Conservation (phyloP, 2,113 vertebrate species). For the Phocoena phocoena region DNA sequence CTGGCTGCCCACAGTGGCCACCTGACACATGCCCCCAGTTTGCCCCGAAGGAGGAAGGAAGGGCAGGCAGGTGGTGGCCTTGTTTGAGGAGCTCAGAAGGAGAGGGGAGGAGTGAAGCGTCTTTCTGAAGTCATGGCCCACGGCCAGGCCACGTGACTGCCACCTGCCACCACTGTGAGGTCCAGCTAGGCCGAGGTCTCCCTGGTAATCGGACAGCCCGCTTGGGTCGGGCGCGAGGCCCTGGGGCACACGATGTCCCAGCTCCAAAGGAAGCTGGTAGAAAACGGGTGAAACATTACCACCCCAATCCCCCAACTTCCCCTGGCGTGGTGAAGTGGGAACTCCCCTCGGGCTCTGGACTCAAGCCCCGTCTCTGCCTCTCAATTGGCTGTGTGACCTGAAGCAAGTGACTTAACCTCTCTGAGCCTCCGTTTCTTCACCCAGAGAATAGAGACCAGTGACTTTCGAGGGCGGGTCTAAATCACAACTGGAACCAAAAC, state of each 20-base stretch:
- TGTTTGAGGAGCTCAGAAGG: neutral
- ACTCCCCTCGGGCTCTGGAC: neutral
- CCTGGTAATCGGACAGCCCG: fast-evolving
- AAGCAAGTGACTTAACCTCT: neutral
- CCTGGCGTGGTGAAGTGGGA: fast-evolving
- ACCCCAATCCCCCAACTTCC: neutral
- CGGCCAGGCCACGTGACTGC: neutral
- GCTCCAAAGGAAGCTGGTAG: neutral
- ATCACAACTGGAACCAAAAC: fast-evolving
- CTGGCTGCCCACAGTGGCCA: fast-evolving
- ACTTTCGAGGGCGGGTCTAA: too few species aligned
- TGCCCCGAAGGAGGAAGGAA: neutral
- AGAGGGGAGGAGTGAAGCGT: neutral
- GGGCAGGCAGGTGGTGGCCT: neutral
- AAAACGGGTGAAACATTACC: neutral
- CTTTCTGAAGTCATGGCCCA: neutral
- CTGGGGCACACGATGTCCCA: fast-evolving
- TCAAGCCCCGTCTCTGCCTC: neutral
- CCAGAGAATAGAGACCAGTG: fast-evolving
- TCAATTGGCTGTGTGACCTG: neutral
- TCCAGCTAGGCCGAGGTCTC: fast-evolving
- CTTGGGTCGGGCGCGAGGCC: neutral
- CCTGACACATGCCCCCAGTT: neutral
- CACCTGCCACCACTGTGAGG: neutral
- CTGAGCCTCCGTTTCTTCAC: neutral